Evolutionary conservation across 2,888 invertebrate species (phyloP).

Genomic region (Leptinotarsa peninsularis): DNA sequence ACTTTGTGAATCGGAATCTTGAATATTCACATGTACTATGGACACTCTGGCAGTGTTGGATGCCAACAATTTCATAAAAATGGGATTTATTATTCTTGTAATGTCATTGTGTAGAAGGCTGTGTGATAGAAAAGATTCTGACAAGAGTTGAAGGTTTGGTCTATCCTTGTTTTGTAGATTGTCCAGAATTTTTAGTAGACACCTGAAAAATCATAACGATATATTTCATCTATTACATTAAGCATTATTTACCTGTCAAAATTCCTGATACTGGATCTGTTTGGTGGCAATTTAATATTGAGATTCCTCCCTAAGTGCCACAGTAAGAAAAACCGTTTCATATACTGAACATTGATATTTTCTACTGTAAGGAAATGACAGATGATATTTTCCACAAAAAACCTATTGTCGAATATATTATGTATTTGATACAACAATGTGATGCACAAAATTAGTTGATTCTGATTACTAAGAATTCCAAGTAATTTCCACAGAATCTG

Average conservation of each 20-base stretch:
- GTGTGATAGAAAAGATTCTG: slow-evolving; percentile 82
- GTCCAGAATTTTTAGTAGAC: slow-evolving; percentile 79
- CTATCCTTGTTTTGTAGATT: slow-evolving; percentile 72
- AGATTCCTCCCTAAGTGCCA: slow-evolving; percentile 85
- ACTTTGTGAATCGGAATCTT: slow-evolving; percentile 67
- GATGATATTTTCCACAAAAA: slow-evolving; percentile 79
- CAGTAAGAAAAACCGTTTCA: slow-evolving; percentile 75
- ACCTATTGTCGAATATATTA: slow-evolving; percentile 72
- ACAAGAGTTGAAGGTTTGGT: slow-evolving; percentile 72
- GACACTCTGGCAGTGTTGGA: slow-evolving; percentile 85
- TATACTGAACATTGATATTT: slow-evolving; percentile 69
- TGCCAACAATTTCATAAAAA: slow-evolving; percentile 80
- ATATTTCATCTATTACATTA: background rate
- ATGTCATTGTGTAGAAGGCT: slow-evolving; percentile 82
- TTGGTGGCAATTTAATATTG: slow-evolving; percentile 67
- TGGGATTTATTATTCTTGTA: slow-evolving; percentile 81
- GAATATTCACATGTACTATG: slow-evolving; percentile 78
- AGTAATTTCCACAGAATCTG: slow-evolving; percentile 80
- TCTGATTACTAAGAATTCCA: slow-evolving; percentile 69
- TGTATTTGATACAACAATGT: slow-evolving; percentile 83
- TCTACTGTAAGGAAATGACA: slow-evolving; percentile 68
- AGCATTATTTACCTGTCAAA: slow-evolving; percentile 71
- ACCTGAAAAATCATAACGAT: slow-evolving; percentile 65
- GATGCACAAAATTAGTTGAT: slow-evolving; percentile 73
- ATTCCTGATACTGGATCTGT: slow-evolving; percentile 66